Evolutionary conservation across 2,888 invertebrate genomes (phyloP), one percentile per base, ranked within the genome.

Genomic region (Cybosia mesomella): DNA sequence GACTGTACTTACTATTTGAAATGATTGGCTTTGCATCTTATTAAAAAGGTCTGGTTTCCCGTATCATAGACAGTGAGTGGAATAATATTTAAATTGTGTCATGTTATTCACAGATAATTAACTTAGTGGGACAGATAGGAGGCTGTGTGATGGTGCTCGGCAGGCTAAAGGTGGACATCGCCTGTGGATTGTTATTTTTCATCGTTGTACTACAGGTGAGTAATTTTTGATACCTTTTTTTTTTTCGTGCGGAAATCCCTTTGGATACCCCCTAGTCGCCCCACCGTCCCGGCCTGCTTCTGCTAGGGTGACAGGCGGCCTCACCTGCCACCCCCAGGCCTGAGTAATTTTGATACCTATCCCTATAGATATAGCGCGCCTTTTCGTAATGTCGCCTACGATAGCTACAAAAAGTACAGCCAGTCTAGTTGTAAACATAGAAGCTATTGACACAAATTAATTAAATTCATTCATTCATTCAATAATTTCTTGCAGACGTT

Each of bases 71-170:
- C 9, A 7, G 10, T 34, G 18, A 18, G 1, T 5, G 7, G 43
- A 18, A 4, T 18, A 1, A 43, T 43, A 43, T 18, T 43, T 5
- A 43, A 18, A 32, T 54, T 64, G 2, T 32, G 10, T 63, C 60
- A 58, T 72, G 28, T 75, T 89, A 58, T 70, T 78, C 86, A 32
- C 92, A 95, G 95, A 89, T 95, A 87, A 93, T 99, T 84, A 99
- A 99, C 95, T 96, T 99, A 88, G 82, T 99, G 69, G 99, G 99
- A 13, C 99, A 99, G 94, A 94, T 99, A 59, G 98, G 98, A 54
- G 99, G 99, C 68, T 99, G 99, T 91, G 96, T 97, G 64, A 98
- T 99, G 98, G 99, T 99, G 72, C 96, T 99, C 83, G 96, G 97
- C 74, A 96, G 99, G 90, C 97, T 97, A 89, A 97, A 97, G 92